Percentiles rank a stretch among this genome's conserved stretches.
Evolutionary conservation across 2,113 vertebrate species (phyloP).

Genomic region (Ivindomyrus marchei): DNA sequence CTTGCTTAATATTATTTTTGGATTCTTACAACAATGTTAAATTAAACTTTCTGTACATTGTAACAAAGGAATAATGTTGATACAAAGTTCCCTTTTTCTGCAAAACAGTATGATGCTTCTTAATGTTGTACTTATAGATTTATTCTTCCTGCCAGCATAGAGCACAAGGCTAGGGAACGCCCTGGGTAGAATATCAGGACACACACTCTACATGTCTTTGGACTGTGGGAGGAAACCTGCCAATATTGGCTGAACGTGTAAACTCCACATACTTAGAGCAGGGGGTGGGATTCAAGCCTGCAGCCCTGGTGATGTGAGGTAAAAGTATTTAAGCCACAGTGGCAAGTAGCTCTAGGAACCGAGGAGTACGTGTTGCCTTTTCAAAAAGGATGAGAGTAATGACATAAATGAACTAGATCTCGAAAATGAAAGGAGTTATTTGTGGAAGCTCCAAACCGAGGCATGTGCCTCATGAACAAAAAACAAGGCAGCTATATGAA

Average conservation of each 20-base stretch:
- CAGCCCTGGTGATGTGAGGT: background rate
- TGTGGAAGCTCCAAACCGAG: background rate
- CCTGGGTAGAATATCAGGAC: background rate
- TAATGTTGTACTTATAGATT: background rate
- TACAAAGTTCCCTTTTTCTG: background rate
- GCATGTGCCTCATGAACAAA: background rate
- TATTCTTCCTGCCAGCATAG: background rate
- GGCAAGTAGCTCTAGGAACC: background rate
- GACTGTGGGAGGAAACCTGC: background rate
- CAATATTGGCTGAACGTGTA: background rate
- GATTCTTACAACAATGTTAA: background rate
- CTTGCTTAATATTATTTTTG: background rate
- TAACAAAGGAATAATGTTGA: background rate
- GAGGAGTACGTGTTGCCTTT: background rate
- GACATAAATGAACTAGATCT: background rate
- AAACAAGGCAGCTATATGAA: background rate
- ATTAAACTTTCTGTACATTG: background rate
- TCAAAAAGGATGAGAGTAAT: background rate
- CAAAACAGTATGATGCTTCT: background rate
- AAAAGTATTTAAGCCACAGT: background rate
- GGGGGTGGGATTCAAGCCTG: background rate
- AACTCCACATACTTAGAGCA: background rate
- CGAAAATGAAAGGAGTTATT: background rate
- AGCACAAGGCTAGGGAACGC: background rate
- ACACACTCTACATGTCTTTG: background rate